phyloP scores from a whole-genome alignment of 2,888 invertebrate genomes.

The Gisinianus flammeolus region DNA sequence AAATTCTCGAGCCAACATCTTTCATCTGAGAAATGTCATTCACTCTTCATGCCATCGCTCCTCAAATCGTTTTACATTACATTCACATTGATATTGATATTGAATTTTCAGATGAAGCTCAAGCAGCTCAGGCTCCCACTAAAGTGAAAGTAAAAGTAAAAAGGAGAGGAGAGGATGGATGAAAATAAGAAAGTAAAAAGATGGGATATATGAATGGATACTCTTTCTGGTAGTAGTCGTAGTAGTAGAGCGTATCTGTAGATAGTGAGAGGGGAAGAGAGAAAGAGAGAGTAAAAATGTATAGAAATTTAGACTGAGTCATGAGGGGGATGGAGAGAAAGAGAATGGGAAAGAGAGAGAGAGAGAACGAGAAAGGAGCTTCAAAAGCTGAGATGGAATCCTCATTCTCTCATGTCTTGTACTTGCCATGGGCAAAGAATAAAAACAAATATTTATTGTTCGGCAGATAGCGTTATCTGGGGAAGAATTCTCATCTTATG shows the following conservation, averaged over 20 bases:
- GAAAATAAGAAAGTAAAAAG: not conserved
- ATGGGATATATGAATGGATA: not conserved
- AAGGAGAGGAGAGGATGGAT: not conserved
- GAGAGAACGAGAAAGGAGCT: not conserved
- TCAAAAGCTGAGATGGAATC: not conserved
- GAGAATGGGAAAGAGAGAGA: not conserved
- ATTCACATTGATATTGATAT: not conserved
- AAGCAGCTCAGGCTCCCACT: not conserved
- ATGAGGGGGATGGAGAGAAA: not conserved
- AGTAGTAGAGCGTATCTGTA: not conserved
- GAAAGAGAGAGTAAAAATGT: not conserved
- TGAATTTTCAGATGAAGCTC: not conserved
- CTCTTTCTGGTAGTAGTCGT: not conserved
- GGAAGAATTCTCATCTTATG: conserved; percentile 7
- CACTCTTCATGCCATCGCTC: not conserved
- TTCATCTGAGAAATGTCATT: too few relatives aligned
- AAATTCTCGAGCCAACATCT: too few relatives aligned
- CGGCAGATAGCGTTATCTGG: not conserved
- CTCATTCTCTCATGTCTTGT: not conserved
- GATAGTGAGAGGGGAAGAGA: not conserved
- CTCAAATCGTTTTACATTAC: conserved; percentile 5
- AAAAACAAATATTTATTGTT: conserved; percentile 30
- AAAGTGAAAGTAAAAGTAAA: not conserved
- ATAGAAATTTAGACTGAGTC: too few relatives aligned
- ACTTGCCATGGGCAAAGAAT: conserved; percentile 18